Percentiles rank a stretch among this genome's conserved stretches.
phyloP scores from a whole-genome alignment of 2,888 invertebrate species.

The Plagodis pulveraria region DNA sequence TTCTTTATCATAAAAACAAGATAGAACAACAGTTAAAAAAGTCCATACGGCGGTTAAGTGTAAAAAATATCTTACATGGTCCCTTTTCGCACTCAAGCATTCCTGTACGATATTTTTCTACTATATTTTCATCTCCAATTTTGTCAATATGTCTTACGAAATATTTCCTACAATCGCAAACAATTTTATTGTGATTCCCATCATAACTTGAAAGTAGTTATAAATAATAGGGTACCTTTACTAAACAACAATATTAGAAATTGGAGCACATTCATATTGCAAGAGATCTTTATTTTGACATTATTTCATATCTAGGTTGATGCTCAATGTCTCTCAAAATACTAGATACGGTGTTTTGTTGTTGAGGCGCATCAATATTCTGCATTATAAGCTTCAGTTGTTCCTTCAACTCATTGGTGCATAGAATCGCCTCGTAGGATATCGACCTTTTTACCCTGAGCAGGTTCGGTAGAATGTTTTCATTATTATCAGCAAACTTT shows the following conservation, averaged over 20 bases:
- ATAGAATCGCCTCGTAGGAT: slow-evolving; percentile 67
- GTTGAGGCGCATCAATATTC: slow-evolving; percentile 46
- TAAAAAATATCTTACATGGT: slow-evolving; percentile 37
- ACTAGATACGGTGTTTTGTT: slow-evolving; percentile 46
- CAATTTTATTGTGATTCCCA: slow-evolving; percentile 58
- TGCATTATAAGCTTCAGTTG: slow-evolving; percentile 58
- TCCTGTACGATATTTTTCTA: slow-evolving; percentile 61
- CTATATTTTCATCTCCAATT: slow-evolving; percentile 62
- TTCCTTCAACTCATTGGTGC: slow-evolving; percentile 63
- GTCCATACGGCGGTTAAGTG: neutral
- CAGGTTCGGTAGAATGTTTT: slow-evolving; percentile 56
- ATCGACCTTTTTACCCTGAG: slow-evolving; percentile 66
- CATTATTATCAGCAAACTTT: slow-evolving; percentile 23
- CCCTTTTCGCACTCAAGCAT: slow-evolving; percentile 57
- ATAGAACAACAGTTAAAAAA: neutral
- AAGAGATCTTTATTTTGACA: slow-evolving; percentile 30
- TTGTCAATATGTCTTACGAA: slow-evolving; percentile 65
- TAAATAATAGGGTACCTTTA: slow-evolving; percentile 34
- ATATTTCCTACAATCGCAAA: slow-evolving; percentile 59
- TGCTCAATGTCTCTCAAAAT: slow-evolving; percentile 34
- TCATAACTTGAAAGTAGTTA: slow-evolving; percentile 51
- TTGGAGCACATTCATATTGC: slow-evolving; percentile 46
- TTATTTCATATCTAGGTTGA: slow-evolving; percentile 1
- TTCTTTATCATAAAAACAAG: too few species aligned
- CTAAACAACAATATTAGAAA: slow-evolving; percentile 45